Base-by-base conservation (phyloP, 2,888 invertebrate species). In the Xanthia icteritia region DNA sequence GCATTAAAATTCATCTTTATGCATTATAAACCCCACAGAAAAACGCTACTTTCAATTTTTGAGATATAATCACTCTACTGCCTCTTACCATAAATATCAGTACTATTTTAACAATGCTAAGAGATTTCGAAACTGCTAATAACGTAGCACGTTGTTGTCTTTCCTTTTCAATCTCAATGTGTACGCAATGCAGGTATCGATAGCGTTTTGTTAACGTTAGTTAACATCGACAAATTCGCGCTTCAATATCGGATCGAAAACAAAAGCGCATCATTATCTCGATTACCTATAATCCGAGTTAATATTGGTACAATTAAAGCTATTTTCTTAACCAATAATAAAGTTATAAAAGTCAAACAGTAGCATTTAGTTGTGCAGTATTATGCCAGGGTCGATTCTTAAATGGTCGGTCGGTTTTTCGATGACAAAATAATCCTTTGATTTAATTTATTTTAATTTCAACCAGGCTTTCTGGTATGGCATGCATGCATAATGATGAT, bases 291-390 rank as follows among this genome's bases (percentile, higher is more conserved):
- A n/a, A 42, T 58, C n/a, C 17, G 9, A 17, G 23, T 39, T 51
- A 64, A n/a, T n/a, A n/a, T n/a, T n/a, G n/a, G n/a, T n/a, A 79
- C n/a, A 69, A 60, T 69, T n/a, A 76, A 64, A 76, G 2, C 58
- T 39, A 9, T 65, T 76, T 74, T 27, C 15, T 65, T 42, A 27
- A 31, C 8, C 8, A 23, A n/a, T n/a, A 60, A 54, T n/a, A n/a
- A n/a, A n/a, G n/a, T n/a, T n/a, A n/a, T n/a, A n/a, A n/a, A n/a
- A n/a, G n/a, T n/a, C n/a, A n/a, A n/a, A n/a, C n/a, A n/a, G n/a
- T n/a, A n/a, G n/a, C n/a, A n/a, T n/a, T n/a, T n/a, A n/a, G n/a
- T n/a, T n/a, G n/a, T n/a, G n/a, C n/a, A n/a, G n/a, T n/a, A n/a
- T n/a, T n/a, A n/a, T n/a, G 39, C n/a, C n/a, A 9, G n/a, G 4